Evolutionary conservation across 1,140 invertebrate genomes (phyloP).

Genomic region (Drosophila teissieri): DNA sequence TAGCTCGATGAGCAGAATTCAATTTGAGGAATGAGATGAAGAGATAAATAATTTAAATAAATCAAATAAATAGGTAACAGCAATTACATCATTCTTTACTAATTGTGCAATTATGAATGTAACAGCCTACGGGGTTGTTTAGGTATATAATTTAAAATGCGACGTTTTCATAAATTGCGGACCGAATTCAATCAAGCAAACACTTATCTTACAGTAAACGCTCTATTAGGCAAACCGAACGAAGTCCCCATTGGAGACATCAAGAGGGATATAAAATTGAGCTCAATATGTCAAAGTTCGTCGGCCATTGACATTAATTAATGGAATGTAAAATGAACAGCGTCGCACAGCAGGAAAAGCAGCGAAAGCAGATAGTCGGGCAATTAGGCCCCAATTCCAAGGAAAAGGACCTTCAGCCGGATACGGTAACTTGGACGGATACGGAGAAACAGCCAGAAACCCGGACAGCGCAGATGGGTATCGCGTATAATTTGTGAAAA

Average conservation of each 20-base stretch:
- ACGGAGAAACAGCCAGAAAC: neutral
- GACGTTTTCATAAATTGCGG: too few relatives aligned
- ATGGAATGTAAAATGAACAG: slow-evolving; percentile 81
- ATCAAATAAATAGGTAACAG: too few relatives aligned
- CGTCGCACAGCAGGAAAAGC: slow-evolving; percentile 58
- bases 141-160: neutral
- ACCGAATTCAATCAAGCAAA: neutral
- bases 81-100: too few relatives aligned
- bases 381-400: slow-evolving; percentile 61
- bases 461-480: slow-evolving; percentile 19
- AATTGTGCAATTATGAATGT: too few relatives aligned
- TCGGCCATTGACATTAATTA: slow-evolving; percentile 75
- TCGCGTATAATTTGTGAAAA: slow-evolving; percentile 81
- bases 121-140: too few relatives aligned
- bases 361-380: slow-evolving; percentile 53
- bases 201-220: slow-evolving; percentile 7
- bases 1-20: too few relatives aligned
- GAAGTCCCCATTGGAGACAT: slow-evolving; percentile 9
- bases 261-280: slow-evolving; percentile 31
- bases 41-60: neutral
- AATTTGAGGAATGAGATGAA: neutral
- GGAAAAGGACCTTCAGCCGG: slow-evolving; percentile 19
- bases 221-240: slow-evolving; percentile 15
- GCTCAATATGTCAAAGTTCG: slow-evolving; percentile 82
- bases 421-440: slow-evolving; percentile 14